phyloP scores from a whole-genome alignment of 2,113 vertebrate genomes.

The Pipra filicauda region DNA sequence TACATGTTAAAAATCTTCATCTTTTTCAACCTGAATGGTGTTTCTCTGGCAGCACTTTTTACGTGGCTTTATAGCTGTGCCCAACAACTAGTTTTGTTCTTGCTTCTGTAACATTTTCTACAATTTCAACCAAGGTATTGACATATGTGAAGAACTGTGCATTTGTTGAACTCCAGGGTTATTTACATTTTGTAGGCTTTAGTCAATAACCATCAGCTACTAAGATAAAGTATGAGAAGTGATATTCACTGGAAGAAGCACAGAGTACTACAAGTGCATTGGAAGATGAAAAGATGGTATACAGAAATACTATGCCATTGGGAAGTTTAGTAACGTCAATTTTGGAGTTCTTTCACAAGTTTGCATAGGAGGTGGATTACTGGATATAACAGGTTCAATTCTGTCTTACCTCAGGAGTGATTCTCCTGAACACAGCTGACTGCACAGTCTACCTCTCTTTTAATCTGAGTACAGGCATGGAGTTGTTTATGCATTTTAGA shows the following conservation, averaged over 20 bases:
- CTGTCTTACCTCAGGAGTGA: neutral
- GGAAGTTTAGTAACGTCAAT: neutral
- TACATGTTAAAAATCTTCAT: neutral
- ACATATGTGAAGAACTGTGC: neutral
- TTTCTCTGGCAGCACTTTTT: neutral
- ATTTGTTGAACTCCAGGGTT: neutral
- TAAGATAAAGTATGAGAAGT: neutral
- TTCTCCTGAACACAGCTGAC: neutral
- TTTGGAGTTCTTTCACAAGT: neutral
- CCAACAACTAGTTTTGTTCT: neutral
- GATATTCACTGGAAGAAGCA: neutral
- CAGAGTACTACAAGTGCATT: neutral
- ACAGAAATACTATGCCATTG: neutral
- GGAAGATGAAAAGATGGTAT: neutral
- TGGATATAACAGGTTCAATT: neutral
- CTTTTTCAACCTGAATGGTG: neutral
- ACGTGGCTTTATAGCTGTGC: neutral
- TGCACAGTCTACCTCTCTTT: neutral
- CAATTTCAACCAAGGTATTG: neutral
- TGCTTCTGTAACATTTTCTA: neutral
- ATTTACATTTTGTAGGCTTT: neutral
- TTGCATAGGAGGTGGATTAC: neutral
- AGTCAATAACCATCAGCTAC: neutral
- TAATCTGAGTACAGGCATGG: neutral
- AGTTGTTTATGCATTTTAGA: neutral